Conservation (phyloP, 2,888 invertebrate species). For the Ryuthela nishihirai region DNA sequence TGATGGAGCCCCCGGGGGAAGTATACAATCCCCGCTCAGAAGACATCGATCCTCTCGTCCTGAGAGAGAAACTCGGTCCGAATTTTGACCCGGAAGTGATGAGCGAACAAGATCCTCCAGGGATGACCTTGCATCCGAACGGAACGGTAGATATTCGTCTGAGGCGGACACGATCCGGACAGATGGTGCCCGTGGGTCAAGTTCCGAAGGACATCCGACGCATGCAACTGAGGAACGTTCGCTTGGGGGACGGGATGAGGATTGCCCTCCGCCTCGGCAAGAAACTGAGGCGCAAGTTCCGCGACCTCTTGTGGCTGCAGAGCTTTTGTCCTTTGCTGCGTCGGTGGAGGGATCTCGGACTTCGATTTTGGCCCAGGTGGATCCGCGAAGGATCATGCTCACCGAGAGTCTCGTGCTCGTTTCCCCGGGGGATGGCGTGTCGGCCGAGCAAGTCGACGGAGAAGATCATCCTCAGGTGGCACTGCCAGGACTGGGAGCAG, state of each 20-base stretch:
- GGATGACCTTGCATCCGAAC: conserved; percentile 6
- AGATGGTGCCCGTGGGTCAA: conserved; percentile 11
- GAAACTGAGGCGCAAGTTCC: conserved; percentile 27
- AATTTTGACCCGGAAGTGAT: conserved; percentile 14
- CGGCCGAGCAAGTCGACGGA: conserved; percentile 17
- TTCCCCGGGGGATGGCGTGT: conserved; percentile 27
- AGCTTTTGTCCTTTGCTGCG: conserved; percentile 25
- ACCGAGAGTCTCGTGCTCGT: conserved; percentile 13
- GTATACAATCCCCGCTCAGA: conserved; percentile 18
- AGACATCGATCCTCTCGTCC: conserved; percentile 4
- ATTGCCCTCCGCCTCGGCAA: conserved; percentile 22
- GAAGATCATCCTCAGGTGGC: conserved; percentile 27
- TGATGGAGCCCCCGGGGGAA: conserved; percentile 15
- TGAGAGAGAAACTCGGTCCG: conserved; percentile 5
- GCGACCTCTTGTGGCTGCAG: conserved; percentile 29
- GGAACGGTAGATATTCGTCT: conserved; percentile 13
- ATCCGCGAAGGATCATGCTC: conserved; percentile 24
- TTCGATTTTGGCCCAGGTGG: conserved; percentile 29
- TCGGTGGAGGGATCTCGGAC: conserved; percentile 27
- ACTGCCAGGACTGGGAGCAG: conserved; percentile 28
- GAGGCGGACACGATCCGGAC: conserved; percentile 15
- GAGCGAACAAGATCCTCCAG: conserved; percentile 14
- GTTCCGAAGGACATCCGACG: conserved; percentile 14
- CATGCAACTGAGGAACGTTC: conserved; percentile 11
- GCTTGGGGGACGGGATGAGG: conserved; percentile 19